Evolutionary conservation across 2,797 vertebrate species (phyloP), one percentile per base, ranked within the genome.

Genomic region (Otus scops): DNA sequence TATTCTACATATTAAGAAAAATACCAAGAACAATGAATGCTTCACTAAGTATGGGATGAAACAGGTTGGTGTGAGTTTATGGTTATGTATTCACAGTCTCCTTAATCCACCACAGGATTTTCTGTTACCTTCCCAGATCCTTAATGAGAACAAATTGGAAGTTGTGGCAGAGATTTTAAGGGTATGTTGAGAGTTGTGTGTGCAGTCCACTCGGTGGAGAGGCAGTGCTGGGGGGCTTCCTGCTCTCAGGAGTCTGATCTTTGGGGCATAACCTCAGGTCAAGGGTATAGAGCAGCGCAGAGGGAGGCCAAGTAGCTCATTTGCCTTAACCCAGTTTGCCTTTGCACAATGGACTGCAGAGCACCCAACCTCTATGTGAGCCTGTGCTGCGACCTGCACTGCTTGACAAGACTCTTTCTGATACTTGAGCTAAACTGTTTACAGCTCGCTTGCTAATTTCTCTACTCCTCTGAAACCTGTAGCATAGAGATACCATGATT

Each of bases 401-500:
- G 24, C 56, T 87, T 85, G 32, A 69, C 18, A 79, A 88, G n/a
- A 18, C 13, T 48, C 21, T 21, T 79, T 65, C 68, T 80, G 59
- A 41, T 82, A 64, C 74, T 79, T 80, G 34, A 93, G 45, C 30
- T 83, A 82, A 95, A 89, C 39, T 92, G 51, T 77, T 92, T 92
- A 85, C 67, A 83, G 36, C 32, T 92, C 4, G 2, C 68, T 95
- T 70, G 32, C 28, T 89, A 68, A 92, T 94, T 89, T 85, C 47
- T 70, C 64, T 76, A 11, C 39, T 78, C 5, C 28, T 84, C 67
- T 56, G 43, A 86, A 84, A 28, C n/a, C 51, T 41, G 70, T 12
- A 87, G 50, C 10, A 38, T 22, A 75, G 56, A 82, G 63, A 68
- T 50, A n/a, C 6, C 7, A 19, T 95, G 81, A 80, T 96, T 80